Evolutionary conservation across 2,113 vertebrate genomes (phyloP).

Genomic region (Loxodonta africana): DNA sequence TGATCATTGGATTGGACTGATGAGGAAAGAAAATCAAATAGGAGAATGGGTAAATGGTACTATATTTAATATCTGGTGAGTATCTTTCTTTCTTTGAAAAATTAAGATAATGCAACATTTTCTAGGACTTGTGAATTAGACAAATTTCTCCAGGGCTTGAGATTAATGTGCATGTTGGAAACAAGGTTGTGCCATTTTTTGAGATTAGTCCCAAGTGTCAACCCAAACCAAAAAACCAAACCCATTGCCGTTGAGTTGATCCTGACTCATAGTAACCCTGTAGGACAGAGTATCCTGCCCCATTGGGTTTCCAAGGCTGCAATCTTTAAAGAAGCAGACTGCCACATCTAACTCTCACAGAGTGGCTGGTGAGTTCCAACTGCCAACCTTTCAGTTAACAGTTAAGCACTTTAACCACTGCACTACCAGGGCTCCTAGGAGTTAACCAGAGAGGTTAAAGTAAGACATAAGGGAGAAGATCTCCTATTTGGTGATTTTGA

Average conservation of each 20-base stretch:
- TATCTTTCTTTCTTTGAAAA: constrained; percentile 4
- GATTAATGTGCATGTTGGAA: neutral
- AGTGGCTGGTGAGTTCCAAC: neutral
- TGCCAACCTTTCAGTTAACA: neutral
- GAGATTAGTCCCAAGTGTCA: neutral
- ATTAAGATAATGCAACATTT: neutral
- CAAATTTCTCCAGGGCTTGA: neutral
- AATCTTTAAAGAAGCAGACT: neutral
- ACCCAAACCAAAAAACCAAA: neutral
- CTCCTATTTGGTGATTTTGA: neutral
- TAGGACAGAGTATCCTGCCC: neutral
- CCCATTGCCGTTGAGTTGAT: neutral
- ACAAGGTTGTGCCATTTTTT: neutral
- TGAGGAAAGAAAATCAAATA: neutral
- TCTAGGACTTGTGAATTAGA: neutral
- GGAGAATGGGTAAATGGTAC: neutral
- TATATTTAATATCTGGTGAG: neutral
- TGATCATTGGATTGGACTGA: constrained; percentile 61
- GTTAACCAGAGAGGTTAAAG: neutral
- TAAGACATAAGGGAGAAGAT: neutral
- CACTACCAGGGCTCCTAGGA: neutral
- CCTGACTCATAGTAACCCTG: too few relatives aligned
- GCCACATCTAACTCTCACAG: neutral
- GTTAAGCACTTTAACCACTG: neutral
- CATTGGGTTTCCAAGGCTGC: neutral